These are phyloP conservation scores for Drosophila tani DNA, from an alignment of 1,140 invertebrate species.

Conservation along the genomic window DNA sequence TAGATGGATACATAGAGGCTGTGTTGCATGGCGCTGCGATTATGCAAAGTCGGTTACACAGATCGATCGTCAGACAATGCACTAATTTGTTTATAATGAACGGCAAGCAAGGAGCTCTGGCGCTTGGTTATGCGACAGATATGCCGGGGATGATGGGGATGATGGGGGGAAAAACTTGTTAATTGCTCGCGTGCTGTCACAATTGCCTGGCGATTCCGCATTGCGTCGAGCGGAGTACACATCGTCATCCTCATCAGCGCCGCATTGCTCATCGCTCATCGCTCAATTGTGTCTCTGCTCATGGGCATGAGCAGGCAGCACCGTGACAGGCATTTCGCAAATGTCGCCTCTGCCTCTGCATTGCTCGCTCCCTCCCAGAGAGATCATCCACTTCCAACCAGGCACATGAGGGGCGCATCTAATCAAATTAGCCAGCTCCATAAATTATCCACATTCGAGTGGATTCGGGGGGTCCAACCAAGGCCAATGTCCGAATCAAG, in stretches of 20 bases:
- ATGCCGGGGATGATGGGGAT: conserved; percentile 10
- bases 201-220: conserved; percentile 67
- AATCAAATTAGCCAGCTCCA: conserved; percentile 70
- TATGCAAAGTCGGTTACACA: conserved; percentile 57
- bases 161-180: conserved; percentile 58
- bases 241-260: conserved; percentile 4
- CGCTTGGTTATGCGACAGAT: conserved; percentile 49
- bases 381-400: not conserved
- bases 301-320: not conserved
- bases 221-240: conserved; percentile 27
- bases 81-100: conserved; percentile 83
- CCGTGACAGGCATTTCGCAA: conserved; percentile 57
- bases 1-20: conserved; percentile 11
- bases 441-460: conserved; percentile 62
- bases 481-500: conserved; percentile 29
- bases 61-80: conserved; percentile 52
- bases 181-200: conserved; percentile 79
- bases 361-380: not conserved
- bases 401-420: conserved; percentile 25
- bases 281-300: conserved; percentile 2
- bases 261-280: conserved; percentile 22
- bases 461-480: conserved; percentile 20
- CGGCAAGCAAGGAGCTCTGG: conserved; percentile 28
- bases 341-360: conserved; percentile 15
- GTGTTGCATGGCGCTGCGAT: conserved; percentile 38